A percentile compares a stretch with the other conserved stretches of the same genome.
Conservation (phyloP, 2,113 vertebrate genomes). For the Tonatia bakeri region DNA sequence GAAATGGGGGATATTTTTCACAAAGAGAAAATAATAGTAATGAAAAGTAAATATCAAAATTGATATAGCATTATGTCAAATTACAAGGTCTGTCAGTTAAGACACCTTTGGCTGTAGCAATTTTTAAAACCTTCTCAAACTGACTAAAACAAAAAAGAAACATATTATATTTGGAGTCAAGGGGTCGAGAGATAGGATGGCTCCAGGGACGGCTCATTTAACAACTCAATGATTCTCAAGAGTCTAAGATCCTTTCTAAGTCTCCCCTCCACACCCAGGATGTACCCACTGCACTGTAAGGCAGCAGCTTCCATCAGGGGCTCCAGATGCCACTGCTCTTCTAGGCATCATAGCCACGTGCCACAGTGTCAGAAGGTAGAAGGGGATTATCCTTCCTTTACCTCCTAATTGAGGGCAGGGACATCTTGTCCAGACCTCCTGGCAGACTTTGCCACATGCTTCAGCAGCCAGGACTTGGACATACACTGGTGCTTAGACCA, state of each 20-base stretch:
- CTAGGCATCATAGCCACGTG: background rate
- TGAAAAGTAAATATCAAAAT: background rate
- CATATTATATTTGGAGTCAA: background rate
- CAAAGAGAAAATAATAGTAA: background rate
- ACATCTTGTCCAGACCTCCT: background rate
- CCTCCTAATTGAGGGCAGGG: background rate
- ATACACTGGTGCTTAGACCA: background rate
- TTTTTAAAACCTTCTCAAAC: background rate
- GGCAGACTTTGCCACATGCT: background rate
- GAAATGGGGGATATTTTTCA: background rate
- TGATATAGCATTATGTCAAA: background rate
- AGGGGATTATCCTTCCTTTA: background rate
- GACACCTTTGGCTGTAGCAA: background rate
- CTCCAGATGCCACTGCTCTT: background rate
- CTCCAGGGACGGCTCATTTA: background rate
- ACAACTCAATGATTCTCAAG: background rate
- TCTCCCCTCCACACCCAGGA: background rate
- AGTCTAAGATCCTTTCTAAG: background rate
- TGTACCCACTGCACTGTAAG: background rate
- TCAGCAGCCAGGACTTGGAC: background rate
- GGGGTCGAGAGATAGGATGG: background rate
- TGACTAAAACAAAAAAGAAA: background rate
- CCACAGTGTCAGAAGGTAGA: background rate
- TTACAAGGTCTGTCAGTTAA: background rate
- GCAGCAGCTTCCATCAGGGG: background rate